Evolutionary conservation across 1,140 invertebrate species (phyloP).

Genomic region (Drosophila athabasca): DNA sequence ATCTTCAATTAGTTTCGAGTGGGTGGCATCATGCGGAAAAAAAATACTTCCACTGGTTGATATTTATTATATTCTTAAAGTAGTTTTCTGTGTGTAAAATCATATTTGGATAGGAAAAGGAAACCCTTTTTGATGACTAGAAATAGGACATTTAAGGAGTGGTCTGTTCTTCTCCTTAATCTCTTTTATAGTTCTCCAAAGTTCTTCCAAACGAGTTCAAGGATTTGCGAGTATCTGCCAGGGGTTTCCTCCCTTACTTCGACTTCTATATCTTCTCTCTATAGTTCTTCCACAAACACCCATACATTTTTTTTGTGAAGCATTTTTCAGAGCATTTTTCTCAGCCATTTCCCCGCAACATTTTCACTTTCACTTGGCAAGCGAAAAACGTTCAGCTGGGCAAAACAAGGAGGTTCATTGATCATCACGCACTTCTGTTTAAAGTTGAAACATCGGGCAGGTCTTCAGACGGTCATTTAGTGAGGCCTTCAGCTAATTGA

Average conservation of each 20-base stretch:
- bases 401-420: conserved; percentile 43
- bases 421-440: conserved; percentile 54
- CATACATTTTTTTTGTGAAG: accelerated
- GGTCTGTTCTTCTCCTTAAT: no score
- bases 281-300: neutral
- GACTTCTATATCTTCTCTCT: no score
- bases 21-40: conserved; percentile 1
- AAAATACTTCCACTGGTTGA: no score
- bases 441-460: conserved; percentile 26
- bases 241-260: no score
- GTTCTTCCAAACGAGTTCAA: no score
- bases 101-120: no score
- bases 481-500: conserved; percentile 42
- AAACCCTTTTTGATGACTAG: no score
- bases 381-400: conserved; percentile 18
- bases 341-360: conserved; percentile 7
- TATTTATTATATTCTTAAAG: no score
- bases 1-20: conserved; percentile 50
- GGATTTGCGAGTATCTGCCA: no score
- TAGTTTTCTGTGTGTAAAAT: no score
- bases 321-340: conserved; percentile 12
- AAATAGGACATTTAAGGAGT: no score
- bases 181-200: no score
- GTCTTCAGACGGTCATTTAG: conserved; percentile 5
- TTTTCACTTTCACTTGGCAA: conserved; percentile 62